These are phyloP conservation scores for Bolinopsis microptera DNA, from an alignment of 37 sponge, comb jelly and placozoan species.

Conservation along the genomic window DNA sequence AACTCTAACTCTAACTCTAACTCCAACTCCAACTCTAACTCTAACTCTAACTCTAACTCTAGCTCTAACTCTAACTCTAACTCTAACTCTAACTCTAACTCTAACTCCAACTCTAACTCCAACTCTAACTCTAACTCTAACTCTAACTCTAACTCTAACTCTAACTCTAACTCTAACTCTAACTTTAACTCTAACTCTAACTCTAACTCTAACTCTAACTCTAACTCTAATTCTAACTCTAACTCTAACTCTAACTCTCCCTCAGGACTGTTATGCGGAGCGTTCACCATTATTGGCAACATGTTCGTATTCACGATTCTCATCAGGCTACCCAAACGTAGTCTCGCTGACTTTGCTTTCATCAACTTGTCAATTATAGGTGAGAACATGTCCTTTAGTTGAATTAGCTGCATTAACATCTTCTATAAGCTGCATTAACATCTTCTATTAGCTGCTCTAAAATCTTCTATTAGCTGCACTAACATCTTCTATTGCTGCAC, in stretches of 20 bases:
- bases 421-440: no score
- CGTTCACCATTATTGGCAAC: slow-evolving; percentile 11
- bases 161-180: no score
- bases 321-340: background rate
- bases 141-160: no score
- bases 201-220: background rate
- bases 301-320: background rate
- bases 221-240: background rate
- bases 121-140: background rate
- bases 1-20: no score
- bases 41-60: background rate
- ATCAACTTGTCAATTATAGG: background rate
- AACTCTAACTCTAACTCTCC: background rate
- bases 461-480: no score
- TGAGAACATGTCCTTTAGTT: background rate
- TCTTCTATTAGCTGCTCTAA: no score
- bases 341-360: background rate
- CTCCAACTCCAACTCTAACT: no score
- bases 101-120: no score
- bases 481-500: no score
- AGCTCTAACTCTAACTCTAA: no score
- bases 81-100: no score
- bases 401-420: background rate
- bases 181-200: no score
- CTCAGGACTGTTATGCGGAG: background rate